A percentile compares a stretch with the other conserved stretches of the same genome.
These are phyloP conservation scores for Wiebesia pumilae DNA, from an alignment of 1,140 invertebrate genomes.

Conservation along the genomic window DNA sequence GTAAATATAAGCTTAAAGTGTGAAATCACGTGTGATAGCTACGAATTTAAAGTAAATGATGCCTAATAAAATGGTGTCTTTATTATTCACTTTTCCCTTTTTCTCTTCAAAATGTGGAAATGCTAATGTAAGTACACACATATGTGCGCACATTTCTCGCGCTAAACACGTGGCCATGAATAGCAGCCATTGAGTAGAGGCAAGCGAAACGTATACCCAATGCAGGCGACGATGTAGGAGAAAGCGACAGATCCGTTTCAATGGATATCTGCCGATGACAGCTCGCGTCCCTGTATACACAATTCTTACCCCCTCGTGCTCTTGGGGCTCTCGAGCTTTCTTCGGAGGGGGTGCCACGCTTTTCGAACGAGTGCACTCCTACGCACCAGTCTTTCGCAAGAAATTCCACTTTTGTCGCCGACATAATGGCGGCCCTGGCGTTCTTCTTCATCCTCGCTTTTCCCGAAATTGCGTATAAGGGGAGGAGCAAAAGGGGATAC, in stretches of 20 bases:
- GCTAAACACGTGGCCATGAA: constrained; percentile 45
- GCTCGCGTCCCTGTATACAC: constrained; percentile 46
- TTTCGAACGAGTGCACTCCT: constrained; percentile 57
- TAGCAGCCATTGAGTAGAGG: neutral
- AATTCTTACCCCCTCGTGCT: neutral
- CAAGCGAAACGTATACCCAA: neutral
- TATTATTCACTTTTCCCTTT: neutral
- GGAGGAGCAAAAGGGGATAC: constrained; percentile 36
- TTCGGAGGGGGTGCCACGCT: constrained; percentile 28
- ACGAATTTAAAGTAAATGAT: too few relatives aligned
- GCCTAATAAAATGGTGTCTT: too few relatives aligned
- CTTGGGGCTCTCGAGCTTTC: too few relatives aligned
- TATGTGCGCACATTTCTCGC: constrained; percentile 11
- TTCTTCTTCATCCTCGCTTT: constrained; percentile 30
- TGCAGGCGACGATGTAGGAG: constrained; percentile 15
- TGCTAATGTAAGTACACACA: neutral
- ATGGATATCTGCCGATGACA: constrained; percentile 65
- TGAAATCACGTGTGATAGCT: too few relatives aligned
- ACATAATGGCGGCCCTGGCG: constrained; percentile 55
- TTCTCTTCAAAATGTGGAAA: neutral
- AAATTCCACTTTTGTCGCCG: constrained; percentile 63
- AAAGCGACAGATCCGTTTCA: constrained; percentile 57
- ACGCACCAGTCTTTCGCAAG: constrained; percentile 51
- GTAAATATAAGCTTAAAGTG: too few relatives aligned
- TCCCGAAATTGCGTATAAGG: constrained; percentile 41